Conservation (phyloP, 2,888 invertebrate species). For the Brachyopa scutellaris region DNA sequence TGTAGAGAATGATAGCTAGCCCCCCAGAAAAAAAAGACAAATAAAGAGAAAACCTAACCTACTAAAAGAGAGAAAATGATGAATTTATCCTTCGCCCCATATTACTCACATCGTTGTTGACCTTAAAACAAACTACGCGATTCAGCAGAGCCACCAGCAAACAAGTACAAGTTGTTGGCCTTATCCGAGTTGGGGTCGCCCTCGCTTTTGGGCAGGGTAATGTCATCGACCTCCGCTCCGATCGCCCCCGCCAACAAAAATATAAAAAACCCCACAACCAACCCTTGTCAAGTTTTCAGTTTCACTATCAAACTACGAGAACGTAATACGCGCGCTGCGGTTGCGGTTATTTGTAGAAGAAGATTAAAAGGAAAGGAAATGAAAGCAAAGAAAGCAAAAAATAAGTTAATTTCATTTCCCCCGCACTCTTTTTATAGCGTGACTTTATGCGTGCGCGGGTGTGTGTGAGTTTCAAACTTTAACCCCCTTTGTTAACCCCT, state of each 20-base stretch:
- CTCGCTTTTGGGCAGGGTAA: no score
- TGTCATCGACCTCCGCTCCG: conserved; percentile 48
- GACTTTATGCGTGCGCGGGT: conserved; percentile 5
- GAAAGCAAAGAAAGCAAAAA: conserved; percentile 1
- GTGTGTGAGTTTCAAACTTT: conserved; percentile 8
- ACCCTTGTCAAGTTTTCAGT: conserved; percentile 28
- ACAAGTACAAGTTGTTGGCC: no score
- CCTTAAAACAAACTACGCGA: conserved; percentile 34
- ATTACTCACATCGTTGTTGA: conserved; percentile 47
- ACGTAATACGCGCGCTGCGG: not conserved
- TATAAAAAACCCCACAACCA: no score
- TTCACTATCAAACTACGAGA: conserved; percentile 19
- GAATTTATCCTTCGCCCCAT: conserved; percentile 42
- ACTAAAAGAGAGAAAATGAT: no score
- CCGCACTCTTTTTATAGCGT: conserved; percentile 9
- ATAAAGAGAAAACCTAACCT: no score
- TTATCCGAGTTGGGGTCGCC: no score
- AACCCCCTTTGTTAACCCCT: conserved; percentile 8
- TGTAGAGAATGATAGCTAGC: conserved; percentile 25
- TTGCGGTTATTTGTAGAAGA: no score
- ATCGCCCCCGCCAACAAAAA: conserved; percentile 7
- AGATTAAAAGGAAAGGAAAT: not conserved
- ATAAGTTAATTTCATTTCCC: conserved; percentile 8
- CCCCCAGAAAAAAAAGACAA: not conserved
- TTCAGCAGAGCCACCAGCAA: no score